Evolutionary conservation across 2,888 invertebrate genomes (phyloP).

Genomic region (Latrodectus elegans): DNA sequence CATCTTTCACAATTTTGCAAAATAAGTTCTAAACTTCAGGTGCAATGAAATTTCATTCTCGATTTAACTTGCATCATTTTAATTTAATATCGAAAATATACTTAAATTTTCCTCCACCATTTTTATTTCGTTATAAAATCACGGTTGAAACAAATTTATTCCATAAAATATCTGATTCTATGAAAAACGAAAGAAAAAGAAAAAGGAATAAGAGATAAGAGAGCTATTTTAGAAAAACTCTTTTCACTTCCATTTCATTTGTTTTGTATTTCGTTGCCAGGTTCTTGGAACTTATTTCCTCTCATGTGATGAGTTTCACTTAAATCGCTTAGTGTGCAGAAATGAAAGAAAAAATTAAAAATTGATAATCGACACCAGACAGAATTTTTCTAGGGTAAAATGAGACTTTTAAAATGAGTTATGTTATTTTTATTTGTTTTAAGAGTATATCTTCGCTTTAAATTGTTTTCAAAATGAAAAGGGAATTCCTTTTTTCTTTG

Average conservation of each 20-base stretch:
- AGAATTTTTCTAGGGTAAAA: not conserved
- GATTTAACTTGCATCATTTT: too few relatives aligned
- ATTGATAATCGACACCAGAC: conserved; percentile 15
- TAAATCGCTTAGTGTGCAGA: not conserved
- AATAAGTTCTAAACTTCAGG: too few relatives aligned
- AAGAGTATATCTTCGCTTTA: conserved; percentile 5
- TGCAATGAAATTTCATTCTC: too few relatives aligned
- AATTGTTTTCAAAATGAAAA: conserved; percentile 28
- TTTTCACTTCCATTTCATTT: conserved; percentile 11
- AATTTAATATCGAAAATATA: too few relatives aligned
- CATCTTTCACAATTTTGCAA: too few relatives aligned
- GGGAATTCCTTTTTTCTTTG: not conserved
- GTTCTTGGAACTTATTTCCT: conserved; percentile 5
- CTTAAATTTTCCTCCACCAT: too few relatives aligned
- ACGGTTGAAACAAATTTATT: too few relatives aligned
- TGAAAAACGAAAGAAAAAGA: not conserved
- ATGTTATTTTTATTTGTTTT: not conserved
- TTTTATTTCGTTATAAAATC: too few relatives aligned
- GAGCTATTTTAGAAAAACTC: conserved; percentile 5
- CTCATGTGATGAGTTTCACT: not conserved
- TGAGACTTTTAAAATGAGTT: not conserved
- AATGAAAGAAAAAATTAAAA: conserved; percentile 21
- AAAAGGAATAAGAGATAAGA: not conserved
- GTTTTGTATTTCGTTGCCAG: conserved; percentile 19
- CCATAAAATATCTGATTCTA: not conserved